Evolutionary conservation across 2,113 vertebrate genomes (phyloP).

Genomic region (Periophthalmus modestus): DNA sequence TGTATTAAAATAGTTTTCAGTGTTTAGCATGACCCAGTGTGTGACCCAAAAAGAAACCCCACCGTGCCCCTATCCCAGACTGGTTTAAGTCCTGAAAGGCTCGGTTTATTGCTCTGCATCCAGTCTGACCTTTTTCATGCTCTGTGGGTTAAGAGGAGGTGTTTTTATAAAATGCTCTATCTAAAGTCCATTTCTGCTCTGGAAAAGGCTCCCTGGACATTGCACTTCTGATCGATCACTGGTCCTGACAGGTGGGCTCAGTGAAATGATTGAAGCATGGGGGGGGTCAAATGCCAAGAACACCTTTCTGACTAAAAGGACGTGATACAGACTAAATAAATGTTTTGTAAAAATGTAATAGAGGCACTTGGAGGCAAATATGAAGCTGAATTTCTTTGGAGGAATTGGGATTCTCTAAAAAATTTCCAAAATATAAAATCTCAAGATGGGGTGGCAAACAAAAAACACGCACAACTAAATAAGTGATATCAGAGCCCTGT

Average conservation of each 20-base stretch:
- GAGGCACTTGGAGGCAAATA: too few species aligned
- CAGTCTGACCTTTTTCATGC: slow-evolving; percentile 8
- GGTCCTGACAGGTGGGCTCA: not conserved
- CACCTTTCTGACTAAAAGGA: not conserved
- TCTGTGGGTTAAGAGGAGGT: not conserved
- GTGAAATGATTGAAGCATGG: not conserved
- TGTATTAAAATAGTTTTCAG: not conserved
- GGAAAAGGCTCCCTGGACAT: not conserved
- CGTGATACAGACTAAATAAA: not conserved
- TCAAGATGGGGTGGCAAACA: too few species aligned
- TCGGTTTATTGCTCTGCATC: not conserved
- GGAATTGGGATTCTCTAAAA: too few species aligned
- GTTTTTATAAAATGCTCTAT: not conserved
- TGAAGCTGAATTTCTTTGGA: too few species aligned
- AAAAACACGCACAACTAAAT: too few species aligned
- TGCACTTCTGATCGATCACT: not conserved
- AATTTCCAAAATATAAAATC: too few species aligned
- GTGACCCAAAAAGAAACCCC: not conserved
- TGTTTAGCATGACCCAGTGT: not conserved
- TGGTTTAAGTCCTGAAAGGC: not conserved
- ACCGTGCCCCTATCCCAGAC: not conserved
- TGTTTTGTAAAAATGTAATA: not conserved
- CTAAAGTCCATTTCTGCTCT: not conserved
- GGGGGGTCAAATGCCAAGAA: not conserved
- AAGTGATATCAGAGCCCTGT: too few species aligned